Base-by-base conservation (phyloP, 2,797 vertebrate species). In the Gouania willdenowi region DNA sequence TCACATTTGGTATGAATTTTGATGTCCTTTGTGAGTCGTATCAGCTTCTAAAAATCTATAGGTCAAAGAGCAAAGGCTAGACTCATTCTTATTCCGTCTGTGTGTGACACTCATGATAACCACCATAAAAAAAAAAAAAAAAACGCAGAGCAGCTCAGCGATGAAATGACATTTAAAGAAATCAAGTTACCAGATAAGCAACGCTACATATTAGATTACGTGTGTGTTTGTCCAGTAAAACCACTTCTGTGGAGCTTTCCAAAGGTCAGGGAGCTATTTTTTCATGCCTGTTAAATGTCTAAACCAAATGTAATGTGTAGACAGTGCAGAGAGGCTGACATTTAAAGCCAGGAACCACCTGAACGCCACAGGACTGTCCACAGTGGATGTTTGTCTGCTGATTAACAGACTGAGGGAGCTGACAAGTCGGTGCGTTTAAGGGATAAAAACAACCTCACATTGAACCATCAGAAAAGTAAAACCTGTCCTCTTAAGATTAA, bases 261-360 rank as follows among this genome's bases (percentile, higher is more conserved):
- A 64, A 78, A 78, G 67, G 75, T 81, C 70, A 79, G 26, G 20
- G 11, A 61, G 51, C 18, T 43, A 4, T 52, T 67, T 68, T n/a
- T 41, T 47, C 37, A 17, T 50, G 46, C 32, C 35, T 52, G 42
- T 21, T 48, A 67, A 75, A 81, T 47, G 75, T 69, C 64, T 69
- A 47, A 53, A 67, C 79, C 70, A 68, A 52, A 66, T 48, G 10
- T 36, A 56, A 70, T 63, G 38, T 58, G 1, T 2, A 39, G 46
- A 29, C 3, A 30, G 19, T 28, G 40, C 49, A 20, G 58, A 58
- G 30, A 27, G 45, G 1, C 41, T 75, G 74, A 69, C 70, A 72
- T 80, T 79, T 67, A 66, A 19, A 47, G 29, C 15, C 29, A 31
- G 4, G 16, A 37, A 41, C 10, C 18, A 27, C 2, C 9, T 24